A percentile compares a stretch with the other conserved stretches of the same genome.
Conservation (phyloP, 2,888 invertebrate genomes). For the Drosophila bunnanda region DNA sequence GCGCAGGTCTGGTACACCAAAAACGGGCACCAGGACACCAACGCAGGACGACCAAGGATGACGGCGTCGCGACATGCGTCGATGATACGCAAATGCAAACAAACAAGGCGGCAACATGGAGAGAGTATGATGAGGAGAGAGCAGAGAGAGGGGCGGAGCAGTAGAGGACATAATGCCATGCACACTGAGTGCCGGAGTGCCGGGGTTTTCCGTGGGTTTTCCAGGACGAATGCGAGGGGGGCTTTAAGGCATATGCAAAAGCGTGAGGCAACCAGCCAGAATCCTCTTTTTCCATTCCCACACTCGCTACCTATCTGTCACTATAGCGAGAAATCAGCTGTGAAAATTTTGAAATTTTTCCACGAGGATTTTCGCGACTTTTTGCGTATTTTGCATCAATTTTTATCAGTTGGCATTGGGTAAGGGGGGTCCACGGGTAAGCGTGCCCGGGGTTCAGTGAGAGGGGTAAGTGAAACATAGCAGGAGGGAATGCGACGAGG, state of each 20-base stretch:
- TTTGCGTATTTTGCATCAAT: constrained; percentile 82
- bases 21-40: constrained; percentile 40
- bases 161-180: constrained; percentile 58
- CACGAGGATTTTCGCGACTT: constrained; percentile 85
- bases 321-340: constrained; percentile 84
- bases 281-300: constrained; percentile 45
- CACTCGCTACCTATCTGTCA: constrained; percentile 46
- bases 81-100: constrained; percentile 81
- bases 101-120: constrained; percentile 58
- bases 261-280: constrained; percentile 60
- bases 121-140: constrained; percentile 15
- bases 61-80: constrained; percentile 72
- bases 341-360: constrained; percentile 85
- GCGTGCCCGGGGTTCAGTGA: constrained; percentile 16
- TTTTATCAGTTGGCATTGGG: constrained; percentile 75
- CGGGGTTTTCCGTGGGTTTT: constrained; percentile 15
- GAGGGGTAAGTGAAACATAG: constrained; percentile 14
- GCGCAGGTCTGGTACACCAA: constrained; percentile 15
- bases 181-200: constrained; percentile 51
- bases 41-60: constrained; percentile 49
- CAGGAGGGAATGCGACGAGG: background rate
- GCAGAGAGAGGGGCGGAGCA: background rate
- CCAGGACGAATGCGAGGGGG: constrained; percentile 8
- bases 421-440: constrained; percentile 15
- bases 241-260: constrained; percentile 78